phyloP scores from a whole-genome alignment of 2,797 vertebrate genomes.

The Tiaroga cobitis region DNA sequence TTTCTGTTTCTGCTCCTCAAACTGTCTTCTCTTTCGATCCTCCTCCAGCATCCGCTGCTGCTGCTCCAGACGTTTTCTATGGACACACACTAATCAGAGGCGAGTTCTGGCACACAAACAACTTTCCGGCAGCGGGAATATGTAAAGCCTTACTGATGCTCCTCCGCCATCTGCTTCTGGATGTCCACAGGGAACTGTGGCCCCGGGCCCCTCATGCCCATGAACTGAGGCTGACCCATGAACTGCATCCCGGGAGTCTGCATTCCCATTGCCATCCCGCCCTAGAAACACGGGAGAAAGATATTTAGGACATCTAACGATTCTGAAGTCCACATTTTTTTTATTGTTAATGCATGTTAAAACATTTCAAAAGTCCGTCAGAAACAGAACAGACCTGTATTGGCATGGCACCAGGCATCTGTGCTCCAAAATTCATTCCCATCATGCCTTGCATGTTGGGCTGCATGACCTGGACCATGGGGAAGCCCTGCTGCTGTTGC shows the following conservation, averaged over 20 bases:
- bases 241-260: conserved; percentile 88
- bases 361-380: neutral
- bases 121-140: neutral
- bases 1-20: conserved; percentile 99
- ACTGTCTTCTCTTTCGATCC: conserved; percentile 94
- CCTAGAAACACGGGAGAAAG: conserved; percentile 69
- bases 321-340: no score
- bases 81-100: conserved; percentile 27
- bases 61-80: conserved; percentile 93
- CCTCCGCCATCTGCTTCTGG: conserved; percentile 98
- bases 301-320: neutral
- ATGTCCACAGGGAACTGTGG: conserved; percentile 91
- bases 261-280: conserved; percentile 91
- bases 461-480: conserved; percentile 95
- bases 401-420: conserved; percentile 89
- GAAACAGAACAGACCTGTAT: conserved; percentile 84
- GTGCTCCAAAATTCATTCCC: conserved; percentile 92
- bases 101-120: neutral
- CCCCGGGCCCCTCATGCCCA: conserved; percentile 88
- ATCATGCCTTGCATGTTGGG: conserved; percentile 96
- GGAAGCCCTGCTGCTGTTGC: conserved; percentile 86
- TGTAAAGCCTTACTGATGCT: conserved; percentile 89
- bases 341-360: neutral
- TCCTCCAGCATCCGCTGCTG: conserved; percentile 97
- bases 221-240: conserved; percentile 89